Base-by-base conservation (phyloP, 2,113 vertebrate species). In the Platichthys flesus region DNA sequence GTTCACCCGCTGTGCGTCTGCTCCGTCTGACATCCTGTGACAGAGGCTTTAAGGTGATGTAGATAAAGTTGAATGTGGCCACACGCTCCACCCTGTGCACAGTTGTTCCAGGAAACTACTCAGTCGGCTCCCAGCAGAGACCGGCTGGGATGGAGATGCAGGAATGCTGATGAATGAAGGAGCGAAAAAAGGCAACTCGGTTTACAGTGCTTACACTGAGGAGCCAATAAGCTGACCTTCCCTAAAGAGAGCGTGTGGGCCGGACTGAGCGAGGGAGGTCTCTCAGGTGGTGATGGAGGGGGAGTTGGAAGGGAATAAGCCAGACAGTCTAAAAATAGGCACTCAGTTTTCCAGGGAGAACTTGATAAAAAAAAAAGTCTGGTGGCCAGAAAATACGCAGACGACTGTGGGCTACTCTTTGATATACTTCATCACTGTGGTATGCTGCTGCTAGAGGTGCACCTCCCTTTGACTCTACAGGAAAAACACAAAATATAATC, bases 271-370 rank as follows among this genome's bases (percentile, higher is more conserved):
- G 21, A 31, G 24, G 73, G 23, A 16, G 60, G 57, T 65, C 49
- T 37, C 54, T 15, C 5, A 63, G 52, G 60, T 58, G 26, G 60
- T 58, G 26, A 15, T 5, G 28, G 66, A 10, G 71, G 51, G 37
- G 42, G 58, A 4, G 28, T 20, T 14, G 4, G 47, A 18, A 4
- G 24, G 59, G 74, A 82, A 57, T 52, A 71, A 85, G 65, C 56
- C 71, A 67, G 66, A 61, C 45, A 1, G 73, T 84, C 82, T 88
- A 91, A 91, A 92, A 89, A 88, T 87, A 89, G 63, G 66, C 71
- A 26, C 42, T 49, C 28, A 81, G 79, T 55, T 82, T 82, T 83
- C 76, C 88, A 76, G 76, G 40, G 82, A 71, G 74, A 62, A 71
- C 59, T 62, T 87, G 83, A 89, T 89, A 86, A 90, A 75, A 51